Base-by-base conservation (phyloP, 2,888 invertebrate species). In the Tachina lurida region DNA sequence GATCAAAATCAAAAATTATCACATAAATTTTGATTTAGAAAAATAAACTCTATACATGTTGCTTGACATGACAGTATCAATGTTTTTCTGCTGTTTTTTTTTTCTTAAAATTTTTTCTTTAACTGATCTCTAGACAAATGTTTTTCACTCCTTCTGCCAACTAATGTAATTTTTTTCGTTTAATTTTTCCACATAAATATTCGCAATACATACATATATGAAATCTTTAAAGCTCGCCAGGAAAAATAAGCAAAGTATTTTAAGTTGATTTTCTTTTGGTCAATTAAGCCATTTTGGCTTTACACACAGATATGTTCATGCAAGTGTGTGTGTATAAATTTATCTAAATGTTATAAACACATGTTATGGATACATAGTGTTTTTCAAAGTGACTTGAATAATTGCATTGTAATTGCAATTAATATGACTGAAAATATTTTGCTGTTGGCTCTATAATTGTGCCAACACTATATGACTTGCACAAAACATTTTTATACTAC, bases 381-480 rank as follows among this genome's bases (percentile, higher is more conserved):
- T 70, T 70, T 62, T 68, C 70, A 52, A 79, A 60, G 76, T 87
- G 84, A 87, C 86, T 87, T 87, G 84, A 86, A 87, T 90, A 90
- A 91, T 90, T 90, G 91, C 90, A 90, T 91, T 91, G 91, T 90
- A 89, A 89, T 90, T 90, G 91, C 91, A 91, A 91, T 91, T 91
- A 91, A 90, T 90, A 91, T 84, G 76, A 83, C 71, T 80, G 80
- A 75, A 78, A 39, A 84, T 10, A 67, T 47, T 65, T 68, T 43
- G 77, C 74, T 85, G 82, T 77, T 82, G 74, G 63, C 77, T 71
- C 31, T 73, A 73, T 77, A 83, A 83, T 83, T 83, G 76, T 83
- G 77, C 71, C 83, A 83, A 73, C 71, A 60, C 65, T 58, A 49
- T 58, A 49, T 74, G 52, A 60, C 49, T 83, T 65, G 70, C 52